Conservation (phyloP, 2,113 vertebrate species). For the Tychaedon coryphoeus region DNA sequence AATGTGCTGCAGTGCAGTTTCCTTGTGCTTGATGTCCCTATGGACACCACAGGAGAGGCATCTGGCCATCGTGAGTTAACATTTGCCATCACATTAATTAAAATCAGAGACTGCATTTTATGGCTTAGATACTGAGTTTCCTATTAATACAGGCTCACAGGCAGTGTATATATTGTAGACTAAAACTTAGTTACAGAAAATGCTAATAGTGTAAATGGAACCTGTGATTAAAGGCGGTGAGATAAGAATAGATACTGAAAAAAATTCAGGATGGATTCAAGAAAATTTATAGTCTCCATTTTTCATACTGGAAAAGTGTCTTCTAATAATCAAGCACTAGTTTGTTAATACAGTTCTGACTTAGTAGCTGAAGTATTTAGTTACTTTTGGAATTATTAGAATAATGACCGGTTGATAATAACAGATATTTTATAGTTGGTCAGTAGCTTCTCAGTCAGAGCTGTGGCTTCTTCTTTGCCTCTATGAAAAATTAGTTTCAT, state of each 20-base stretch:
- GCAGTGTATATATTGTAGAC: neutral
- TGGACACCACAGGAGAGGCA: neutral
- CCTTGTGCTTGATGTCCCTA: neutral
- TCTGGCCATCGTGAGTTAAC: neutral
- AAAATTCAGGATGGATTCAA: neutral
- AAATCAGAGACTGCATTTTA: neutral
- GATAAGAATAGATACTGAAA: neutral
- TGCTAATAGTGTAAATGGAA: neutral
- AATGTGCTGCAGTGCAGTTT: neutral
- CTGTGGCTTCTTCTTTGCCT: neutral
- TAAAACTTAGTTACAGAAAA: neutral
- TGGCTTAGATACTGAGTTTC: neutral
- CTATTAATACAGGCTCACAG: neutral
- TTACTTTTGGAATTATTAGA: neutral
- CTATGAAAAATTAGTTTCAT: neutral
- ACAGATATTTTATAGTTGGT: neutral
- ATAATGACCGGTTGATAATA: neutral
- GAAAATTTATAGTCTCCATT: neutral
- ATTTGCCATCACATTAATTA: neutral
- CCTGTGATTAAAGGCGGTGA: neutral
- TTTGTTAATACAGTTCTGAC: neutral
- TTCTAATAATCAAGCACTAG: neutral
- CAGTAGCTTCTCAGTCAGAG: neutral
- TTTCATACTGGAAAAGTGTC: neutral
- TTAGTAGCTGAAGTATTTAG: neutral